Evolutionary conservation across 2,888 invertebrate species (phyloP), one percentile per base, ranked within the genome.

Genomic region (Megamerina dolium): DNA sequence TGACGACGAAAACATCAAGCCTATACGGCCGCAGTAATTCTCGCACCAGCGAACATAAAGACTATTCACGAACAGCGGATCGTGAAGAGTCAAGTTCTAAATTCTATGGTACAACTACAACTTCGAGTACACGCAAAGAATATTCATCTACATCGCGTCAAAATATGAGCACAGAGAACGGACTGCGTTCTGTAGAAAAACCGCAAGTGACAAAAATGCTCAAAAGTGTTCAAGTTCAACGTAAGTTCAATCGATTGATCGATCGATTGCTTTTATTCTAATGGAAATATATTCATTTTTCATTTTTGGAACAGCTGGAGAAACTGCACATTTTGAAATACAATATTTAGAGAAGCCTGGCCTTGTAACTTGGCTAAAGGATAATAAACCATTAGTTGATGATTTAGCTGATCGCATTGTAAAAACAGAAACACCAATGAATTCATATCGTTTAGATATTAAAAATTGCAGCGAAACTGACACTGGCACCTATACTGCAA

Each of bases 401-500:
- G 79, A 76, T 39, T 72, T 86, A 41, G 85, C 87, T 51, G 87
- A 87, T 63, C 77, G 88, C 13, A 81, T 87, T 39, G 76, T 75
- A 51, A 77, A 80, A 53, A 77, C 80, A 6, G 76, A 76, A 39
- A 75, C 76, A 12, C 74, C 77, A 17, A 78, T 79, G 43, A 78
- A 77, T 51, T 75, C 76, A 21, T 85, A 85, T 68, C 82, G 80
- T 43, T 74, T 95, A 54, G 79, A 83, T 56, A 79, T 88, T 51
- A 79, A 81, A 59, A 86, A 89, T 66, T 85, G 85, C 58, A 63
- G 62, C 69, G 67, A 45, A 36, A n/a, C 30, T 23, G 95, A 95
- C 70, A 79, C 83, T n/a, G 94, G 92, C 37, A 79, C 89, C 32
- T 96, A 96, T 69, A 89, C 90, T 1, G 90, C 91, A 34, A 81